Evolutionary conservation across 2,113 vertebrate genomes (phyloP).

Genomic region (Ifrita kowaldi): DNA sequence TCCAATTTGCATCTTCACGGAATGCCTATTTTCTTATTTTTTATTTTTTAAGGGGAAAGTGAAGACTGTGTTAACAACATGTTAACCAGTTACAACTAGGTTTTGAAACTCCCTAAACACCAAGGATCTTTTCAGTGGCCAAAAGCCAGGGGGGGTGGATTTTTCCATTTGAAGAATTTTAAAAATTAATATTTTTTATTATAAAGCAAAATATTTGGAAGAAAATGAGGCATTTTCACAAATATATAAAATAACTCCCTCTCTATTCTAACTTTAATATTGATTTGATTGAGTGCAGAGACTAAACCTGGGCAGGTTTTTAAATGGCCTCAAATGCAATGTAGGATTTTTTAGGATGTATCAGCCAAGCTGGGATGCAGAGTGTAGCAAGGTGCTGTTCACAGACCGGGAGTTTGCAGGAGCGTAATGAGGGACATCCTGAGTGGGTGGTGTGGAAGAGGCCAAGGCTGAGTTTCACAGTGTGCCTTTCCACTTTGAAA

Average conservation of each 20-base stretch:
- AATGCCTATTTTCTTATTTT: not conserved
- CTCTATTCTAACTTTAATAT: not conserved
- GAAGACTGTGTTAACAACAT: not conserved
- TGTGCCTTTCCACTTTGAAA: not conserved
- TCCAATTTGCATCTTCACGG: not conserved
- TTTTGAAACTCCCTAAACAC: not conserved
- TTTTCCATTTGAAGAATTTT: not conserved
- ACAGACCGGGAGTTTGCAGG: not conserved
- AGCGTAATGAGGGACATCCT: rapidly evolving
- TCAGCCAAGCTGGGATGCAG: not conserved
- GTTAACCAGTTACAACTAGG: not conserved
- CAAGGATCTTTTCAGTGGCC: not conserved
- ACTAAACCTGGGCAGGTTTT: not conserved
- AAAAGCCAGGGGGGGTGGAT: not conserved
- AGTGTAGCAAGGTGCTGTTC: not conserved
- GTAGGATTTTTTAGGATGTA: not conserved
- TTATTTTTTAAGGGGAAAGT: not conserved
- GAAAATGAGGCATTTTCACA: not conserved
- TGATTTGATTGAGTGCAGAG: not conserved
- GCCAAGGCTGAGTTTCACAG: not conserved
- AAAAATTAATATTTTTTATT: not conserved
- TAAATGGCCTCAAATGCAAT: not conserved
- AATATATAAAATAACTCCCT: not conserved
- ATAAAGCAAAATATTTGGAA: not conserved
- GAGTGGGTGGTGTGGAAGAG: rapidly evolving